Conservation (phyloP, 2,888 invertebrate species). For the Hirtodrosophila trivittata region DNA sequence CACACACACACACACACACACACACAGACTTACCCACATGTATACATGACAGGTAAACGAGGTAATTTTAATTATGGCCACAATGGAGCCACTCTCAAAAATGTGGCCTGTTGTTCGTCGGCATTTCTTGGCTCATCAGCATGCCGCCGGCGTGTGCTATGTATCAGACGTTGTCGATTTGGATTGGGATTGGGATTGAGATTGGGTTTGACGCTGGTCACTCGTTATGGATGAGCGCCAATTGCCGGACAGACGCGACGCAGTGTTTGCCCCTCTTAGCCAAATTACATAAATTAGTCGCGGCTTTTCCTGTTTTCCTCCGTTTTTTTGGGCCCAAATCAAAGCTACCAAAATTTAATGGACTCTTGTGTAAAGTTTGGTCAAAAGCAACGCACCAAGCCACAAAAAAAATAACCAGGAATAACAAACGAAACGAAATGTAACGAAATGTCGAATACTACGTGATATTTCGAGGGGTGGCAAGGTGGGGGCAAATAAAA, state of each 20-base stretch:
- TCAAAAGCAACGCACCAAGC: conserved; percentile 53
- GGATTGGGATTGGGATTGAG: conserved; percentile 2
- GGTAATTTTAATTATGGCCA: conserved; percentile 78
- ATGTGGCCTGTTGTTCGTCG: conserved; percentile 32
- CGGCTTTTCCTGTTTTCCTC: conserved; percentile 19
- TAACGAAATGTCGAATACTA: conserved; percentile 49
- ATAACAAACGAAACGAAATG: conserved; percentile 50
- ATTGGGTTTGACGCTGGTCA: conserved; percentile 3
- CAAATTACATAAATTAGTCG: conserved; percentile 77
- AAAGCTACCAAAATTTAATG: conserved; percentile 73
- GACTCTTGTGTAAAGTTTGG: conserved; percentile 72
- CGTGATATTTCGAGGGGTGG: conserved; percentile 31
- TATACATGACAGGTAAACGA: conserved; percentile 66
- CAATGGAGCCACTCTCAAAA: conserved; percentile 47
- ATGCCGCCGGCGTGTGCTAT: conserved; percentile 43
- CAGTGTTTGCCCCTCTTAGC: conserved; percentile 63
- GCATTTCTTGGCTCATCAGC: conserved; percentile 59
- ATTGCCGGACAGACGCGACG: conserved; percentile 56
- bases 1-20: conserved; percentile 17
- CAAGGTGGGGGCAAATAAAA: conserved; percentile 13
- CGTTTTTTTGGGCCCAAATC: conserved; percentile 48
- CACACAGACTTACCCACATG: conserved; percentile 3
- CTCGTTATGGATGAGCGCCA: conserved; percentile 72
- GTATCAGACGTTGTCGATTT: conserved; percentile 21
- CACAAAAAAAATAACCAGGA: conserved; percentile 31